phyloP scores from a whole-genome alignment of 2,113 vertebrate genomes.

The Trogon surrucura region DNA sequence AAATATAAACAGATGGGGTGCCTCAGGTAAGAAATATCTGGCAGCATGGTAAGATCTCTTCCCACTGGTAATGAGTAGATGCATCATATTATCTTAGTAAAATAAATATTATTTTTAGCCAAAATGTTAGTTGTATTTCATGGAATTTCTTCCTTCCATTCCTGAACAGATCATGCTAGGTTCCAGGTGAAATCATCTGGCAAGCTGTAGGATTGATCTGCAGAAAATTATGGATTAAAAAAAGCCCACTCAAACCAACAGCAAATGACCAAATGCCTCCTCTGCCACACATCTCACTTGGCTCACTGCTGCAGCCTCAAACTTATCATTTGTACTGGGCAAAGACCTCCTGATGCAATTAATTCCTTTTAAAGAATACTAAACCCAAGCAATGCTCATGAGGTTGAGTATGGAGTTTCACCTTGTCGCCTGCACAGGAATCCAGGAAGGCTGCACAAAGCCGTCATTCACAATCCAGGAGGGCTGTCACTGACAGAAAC shows the following conservation, averaged over 20 bases:
- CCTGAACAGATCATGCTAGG: not conserved
- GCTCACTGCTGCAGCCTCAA: not conserved
- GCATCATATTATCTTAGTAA: constrained; percentile 37
- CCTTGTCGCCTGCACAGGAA: constrained; percentile 38
- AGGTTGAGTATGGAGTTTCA: constrained; percentile 44
- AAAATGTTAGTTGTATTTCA: constrained; percentile 18
- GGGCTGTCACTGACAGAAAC: constrained; percentile 76
- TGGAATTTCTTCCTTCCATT: not conserved
- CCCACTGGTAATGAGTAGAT: constrained; percentile 42
- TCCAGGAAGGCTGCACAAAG: constrained; percentile 74
- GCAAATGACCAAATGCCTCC: fast-evolving
- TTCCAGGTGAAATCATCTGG: constrained; percentile 12
- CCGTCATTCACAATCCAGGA: constrained; percentile 72
- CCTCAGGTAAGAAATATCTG: constrained; percentile 53
- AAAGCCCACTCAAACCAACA: not conserved
- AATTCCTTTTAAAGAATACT: not conserved
- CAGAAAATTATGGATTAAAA: not conserved
- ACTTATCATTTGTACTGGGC: not conserved
- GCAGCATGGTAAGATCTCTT: constrained; percentile 22
- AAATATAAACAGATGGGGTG: constrained; percentile 65
- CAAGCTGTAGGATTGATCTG: not conserved
- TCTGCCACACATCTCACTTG: not conserved
- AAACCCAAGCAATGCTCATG: constrained; percentile 38
- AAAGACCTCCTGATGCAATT: not conserved
- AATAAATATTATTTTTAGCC: constrained; percentile 52